Evolutionary conservation across 2,113 vertebrate genomes (phyloP).

Genomic region (Ariopsis seemanni): DNA sequence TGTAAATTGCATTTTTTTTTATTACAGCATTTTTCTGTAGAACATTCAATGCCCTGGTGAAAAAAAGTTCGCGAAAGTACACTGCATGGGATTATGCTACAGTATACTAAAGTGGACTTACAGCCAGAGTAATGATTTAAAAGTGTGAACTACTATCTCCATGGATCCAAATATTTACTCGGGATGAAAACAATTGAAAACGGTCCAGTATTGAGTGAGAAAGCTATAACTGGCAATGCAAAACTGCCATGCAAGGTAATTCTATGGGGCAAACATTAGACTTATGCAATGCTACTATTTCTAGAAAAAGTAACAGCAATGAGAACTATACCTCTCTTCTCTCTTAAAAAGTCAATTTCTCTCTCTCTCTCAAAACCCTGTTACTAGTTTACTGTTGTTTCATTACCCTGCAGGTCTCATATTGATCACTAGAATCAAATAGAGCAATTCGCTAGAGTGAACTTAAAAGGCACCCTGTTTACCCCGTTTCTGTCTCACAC

Average conservation of each 20-base stretch:
- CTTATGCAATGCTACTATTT: not conserved
- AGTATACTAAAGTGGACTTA: not conserved
- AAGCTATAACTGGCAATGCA: too few species aligned
- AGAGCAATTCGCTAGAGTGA: slow-evolving; percentile 61
- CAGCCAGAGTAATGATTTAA: not conserved
- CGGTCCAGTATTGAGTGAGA: too few species aligned
- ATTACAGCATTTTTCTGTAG: not conserved
- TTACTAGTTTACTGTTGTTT: slow-evolving; percentile 23
- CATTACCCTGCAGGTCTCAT: slow-evolving; percentile 32
- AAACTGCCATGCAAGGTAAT: too few species aligned
- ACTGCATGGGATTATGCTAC: not conserved
- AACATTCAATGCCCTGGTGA: not conserved
- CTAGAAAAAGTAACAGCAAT: not conserved
- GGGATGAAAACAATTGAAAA: too few species aligned
- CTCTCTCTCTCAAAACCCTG: not conserved
- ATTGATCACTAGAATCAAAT: slow-evolving; percentile 61
- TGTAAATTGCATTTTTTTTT: not conserved
- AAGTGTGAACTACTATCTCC: not conserved
- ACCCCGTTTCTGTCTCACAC: not conserved
- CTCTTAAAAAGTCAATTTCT: not conserved
- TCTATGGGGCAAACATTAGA: too few species aligned
- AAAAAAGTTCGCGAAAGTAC: not conserved
- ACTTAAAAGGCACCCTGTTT: slow-evolving; percentile 56
- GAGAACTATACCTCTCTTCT: not conserved
- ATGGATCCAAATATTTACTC: too few species aligned